A percentile compares a stretch with the other conserved stretches of the same genome.
phyloP scores from a whole-genome alignment of 2,113 vertebrate genomes.

The Aplodontia rufa region DNA sequence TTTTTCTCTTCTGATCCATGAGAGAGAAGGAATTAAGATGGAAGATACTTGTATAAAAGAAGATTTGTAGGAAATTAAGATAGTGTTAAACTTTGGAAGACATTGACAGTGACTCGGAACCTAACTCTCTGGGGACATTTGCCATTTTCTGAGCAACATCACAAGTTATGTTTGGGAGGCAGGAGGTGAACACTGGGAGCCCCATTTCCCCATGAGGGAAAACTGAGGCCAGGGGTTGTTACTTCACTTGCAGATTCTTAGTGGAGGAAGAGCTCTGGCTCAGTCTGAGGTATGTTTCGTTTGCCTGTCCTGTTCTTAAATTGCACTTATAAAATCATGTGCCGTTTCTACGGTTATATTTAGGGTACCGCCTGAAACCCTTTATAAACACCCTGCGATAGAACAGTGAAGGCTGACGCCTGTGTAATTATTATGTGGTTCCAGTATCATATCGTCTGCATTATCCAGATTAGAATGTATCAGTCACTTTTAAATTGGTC shows the following conservation, averaged over 20 bases:
- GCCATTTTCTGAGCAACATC: not conserved
- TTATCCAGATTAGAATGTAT: not conserved
- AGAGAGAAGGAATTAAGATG: not conserved
- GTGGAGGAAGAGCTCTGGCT: not conserved
- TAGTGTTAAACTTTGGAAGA: not conserved
- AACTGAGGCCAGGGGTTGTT: not conserved
- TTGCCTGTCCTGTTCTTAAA: slow-evolving; percentile 55
- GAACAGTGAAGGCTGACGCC: not conserved
- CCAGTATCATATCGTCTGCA: not conserved
- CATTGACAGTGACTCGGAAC: not conserved
- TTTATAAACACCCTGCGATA: not conserved
- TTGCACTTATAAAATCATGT: slow-evolving; percentile 7
- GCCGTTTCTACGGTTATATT: slow-evolving; percentile 58
- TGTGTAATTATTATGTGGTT: not conserved
- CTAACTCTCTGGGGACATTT: not conserved
- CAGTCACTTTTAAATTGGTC: not conserved
- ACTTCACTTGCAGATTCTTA: not conserved
- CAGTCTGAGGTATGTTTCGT: slow-evolving; percentile 24
- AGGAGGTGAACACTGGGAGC: not conserved
- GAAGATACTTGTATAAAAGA: not conserved
- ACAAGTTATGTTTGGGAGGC: not conserved
- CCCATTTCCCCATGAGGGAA: not conserved
- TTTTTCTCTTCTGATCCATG: not conserved
- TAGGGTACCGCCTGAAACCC: slow-evolving; percentile 19
- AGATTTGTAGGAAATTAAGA: not conserved